Percentiles rank a stretch among this genome's conserved stretches.
These are phyloP conservation scores for Trissolcus basalis DNA, from an alignment of 1,140 invertebrate genomes.

Conservation along the genomic window DNA sequence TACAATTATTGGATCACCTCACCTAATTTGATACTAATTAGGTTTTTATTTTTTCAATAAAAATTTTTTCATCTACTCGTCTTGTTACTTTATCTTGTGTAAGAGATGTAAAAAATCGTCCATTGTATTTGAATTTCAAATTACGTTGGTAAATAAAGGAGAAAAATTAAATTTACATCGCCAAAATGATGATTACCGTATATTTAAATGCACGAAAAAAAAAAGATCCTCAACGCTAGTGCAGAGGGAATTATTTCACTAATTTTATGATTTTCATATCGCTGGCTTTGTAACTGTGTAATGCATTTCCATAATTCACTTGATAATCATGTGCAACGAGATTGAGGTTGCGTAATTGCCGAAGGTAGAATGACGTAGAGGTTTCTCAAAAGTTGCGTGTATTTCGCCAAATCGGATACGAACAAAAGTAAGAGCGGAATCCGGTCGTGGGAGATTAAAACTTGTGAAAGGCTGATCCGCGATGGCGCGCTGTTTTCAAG, in stretches of 20 bases:
- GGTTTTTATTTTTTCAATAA: too few relatives aligned
- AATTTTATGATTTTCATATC: too few relatives aligned
- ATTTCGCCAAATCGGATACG: slow-evolving; percentile 43
- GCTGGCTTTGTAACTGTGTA: neutral
- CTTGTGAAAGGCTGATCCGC: slow-evolving; percentile 62
- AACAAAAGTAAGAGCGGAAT: slow-evolving; percentile 65
- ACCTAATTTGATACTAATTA: too few relatives aligned
- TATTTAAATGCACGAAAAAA: too few relatives aligned
- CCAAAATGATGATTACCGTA: too few relatives aligned
- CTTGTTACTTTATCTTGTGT: too few relatives aligned
- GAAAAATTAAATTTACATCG: neutral
- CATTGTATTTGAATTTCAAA: too few relatives aligned
- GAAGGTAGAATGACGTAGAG: slow-evolving; percentile 33
- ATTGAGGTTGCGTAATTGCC: slow-evolving; percentile 43
- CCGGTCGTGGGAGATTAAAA: slow-evolving; percentile 64
- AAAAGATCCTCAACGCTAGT: too few relatives aligned
- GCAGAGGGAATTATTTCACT: too few relatives aligned
- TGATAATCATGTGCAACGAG: slow-evolving; percentile 22
- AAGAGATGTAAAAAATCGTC: too few relatives aligned
- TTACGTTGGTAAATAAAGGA: neutral
- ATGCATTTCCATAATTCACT: slow-evolving; percentile 19
- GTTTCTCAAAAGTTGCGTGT: slow-evolving; percentile 52
- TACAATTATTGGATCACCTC: too few relatives aligned
- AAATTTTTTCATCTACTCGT: too few relatives aligned
- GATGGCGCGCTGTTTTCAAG: slow-evolving; percentile 30